Base-by-base conservation (phyloP, 2,113 vertebrate genomes). In the Platichthys stellatus region DNA sequence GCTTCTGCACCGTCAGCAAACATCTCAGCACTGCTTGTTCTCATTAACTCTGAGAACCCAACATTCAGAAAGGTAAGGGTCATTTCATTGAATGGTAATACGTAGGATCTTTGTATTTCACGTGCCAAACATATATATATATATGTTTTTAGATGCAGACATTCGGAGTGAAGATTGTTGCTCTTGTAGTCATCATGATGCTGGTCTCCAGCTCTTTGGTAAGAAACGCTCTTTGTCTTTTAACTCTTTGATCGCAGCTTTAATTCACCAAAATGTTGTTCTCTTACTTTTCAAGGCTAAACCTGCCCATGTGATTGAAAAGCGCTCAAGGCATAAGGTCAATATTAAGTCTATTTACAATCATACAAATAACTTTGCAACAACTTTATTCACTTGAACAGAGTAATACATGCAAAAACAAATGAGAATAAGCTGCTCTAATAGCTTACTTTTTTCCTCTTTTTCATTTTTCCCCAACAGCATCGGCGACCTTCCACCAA, bases 161-260 rank as follows among this genome's bases (percentile, higher is more conserved):
- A 17, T 23, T 38, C 5, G n/a, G 63, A 18, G 14, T 75, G 14
- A 76, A 68, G 56, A 13, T 61, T 14, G 24, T 68, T 1, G 45
- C 64, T 61, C 63, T 76, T 3, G 24, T 14, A 4, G 20, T 76
- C 43, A 15, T 61, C n/a, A 68, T 76, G 57, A 63, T 72, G 70
- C n/a, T 63, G 18, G 60, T 68, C 43, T 76, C 64, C 26, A 61
- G 54, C 73, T 35, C 64, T 40, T 20, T 76, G 57, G 56, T 68
- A 72, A 63, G 60, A 17, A 24, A n/a, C 11, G 0, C 15, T 9
- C 60, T 62, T 62, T 6, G n/a, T 58, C 14, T 15, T 58, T 58
- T 6, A 20, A 51, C 17, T 56, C 35, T 59, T 59, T 47, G 45
- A 14, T 47, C 6, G 13, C 11, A 17, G 4, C 15, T 8, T 13